Conservation (phyloP, 1,140 invertebrate species). For the Hermatobates lingyangjiaoensis region DNA sequence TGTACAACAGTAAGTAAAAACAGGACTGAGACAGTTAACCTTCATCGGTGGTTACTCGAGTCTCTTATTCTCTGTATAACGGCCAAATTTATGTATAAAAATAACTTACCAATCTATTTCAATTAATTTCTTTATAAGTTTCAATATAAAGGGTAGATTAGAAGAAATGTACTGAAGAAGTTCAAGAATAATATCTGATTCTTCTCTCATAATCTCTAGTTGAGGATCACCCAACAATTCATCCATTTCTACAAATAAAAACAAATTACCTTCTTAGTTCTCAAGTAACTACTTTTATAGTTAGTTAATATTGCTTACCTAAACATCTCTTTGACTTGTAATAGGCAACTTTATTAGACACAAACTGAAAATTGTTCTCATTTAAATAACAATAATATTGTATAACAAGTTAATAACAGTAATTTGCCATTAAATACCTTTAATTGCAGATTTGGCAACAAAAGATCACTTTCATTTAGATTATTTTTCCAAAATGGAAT, state of each 20-base stretch:
- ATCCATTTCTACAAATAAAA: slow-evolving; percentile 46
- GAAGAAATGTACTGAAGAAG: slow-evolving; percentile 42
- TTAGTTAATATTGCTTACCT: not conserved
- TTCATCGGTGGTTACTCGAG: too few relatives aligned
- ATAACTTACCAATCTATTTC: slow-evolving; percentile 61
- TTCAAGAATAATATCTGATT: slow-evolving; percentile 50
- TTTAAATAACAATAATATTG: not conserved
- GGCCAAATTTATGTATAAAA: too few relatives aligned
- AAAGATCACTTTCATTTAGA: slow-evolving; percentile 27
- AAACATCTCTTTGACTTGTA: slow-evolving; percentile 2
- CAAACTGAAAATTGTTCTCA: not conserved
- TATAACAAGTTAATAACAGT: not conserved
- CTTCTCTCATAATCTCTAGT: slow-evolving; percentile 51
- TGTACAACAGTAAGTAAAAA: too few relatives aligned
- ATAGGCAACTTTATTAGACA: not conserved
- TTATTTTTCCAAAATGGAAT: slow-evolving; percentile 38
- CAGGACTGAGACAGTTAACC: too few relatives aligned
- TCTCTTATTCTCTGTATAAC: too few relatives aligned
- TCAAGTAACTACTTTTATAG: slow-evolving; percentile 4
- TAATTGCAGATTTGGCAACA: slow-evolving; percentile 32
- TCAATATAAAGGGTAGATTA: slow-evolving; percentile 35
- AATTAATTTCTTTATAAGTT: slow-evolving; percentile 40
- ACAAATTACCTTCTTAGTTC: not conserved
- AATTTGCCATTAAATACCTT: not conserved
- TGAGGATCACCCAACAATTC: slow-evolving; percentile 49